Percentiles rank a stretch among this genome's conserved stretches.
Conservation (phyloP, 1,140 invertebrate species). For the Ridgeia piscesae region DNA sequence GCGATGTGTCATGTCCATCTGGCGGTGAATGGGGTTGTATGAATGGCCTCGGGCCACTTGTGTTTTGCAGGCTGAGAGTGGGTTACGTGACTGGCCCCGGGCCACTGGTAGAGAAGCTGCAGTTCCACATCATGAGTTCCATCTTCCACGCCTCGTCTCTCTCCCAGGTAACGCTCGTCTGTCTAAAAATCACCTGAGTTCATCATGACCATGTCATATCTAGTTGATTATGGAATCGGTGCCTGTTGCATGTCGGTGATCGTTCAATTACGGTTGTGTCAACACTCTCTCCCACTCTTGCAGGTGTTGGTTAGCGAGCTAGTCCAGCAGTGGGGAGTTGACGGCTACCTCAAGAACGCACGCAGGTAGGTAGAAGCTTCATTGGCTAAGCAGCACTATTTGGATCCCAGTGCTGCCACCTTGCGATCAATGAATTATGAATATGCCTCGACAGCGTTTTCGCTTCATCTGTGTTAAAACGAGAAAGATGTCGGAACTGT, state of each 20-base stretch:
- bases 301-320: conserved; percentile 69
- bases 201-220: too few relatives aligned
- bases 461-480: too few relatives aligned
- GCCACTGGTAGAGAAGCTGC: conserved; percentile 40
- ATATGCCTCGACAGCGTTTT: too few relatives aligned
- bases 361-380: conserved; percentile 36
- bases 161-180: conserved; percentile 66
- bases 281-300: conserved; percentile 29
- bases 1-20: too few relatives aligned
- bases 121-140: conserved; percentile 70
- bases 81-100: conserved; percentile 36
- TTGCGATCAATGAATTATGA: neutral
- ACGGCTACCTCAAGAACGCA: conserved; percentile 67
- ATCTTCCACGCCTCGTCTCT: conserved; percentile 73
- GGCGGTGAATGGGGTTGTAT: neutral
- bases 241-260: too few relatives aligned
- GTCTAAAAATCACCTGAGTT: conserved; percentile 36
- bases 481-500: too few relatives aligned
- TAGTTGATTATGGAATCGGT: too few relatives aligned
- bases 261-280: too few relatives aligned
- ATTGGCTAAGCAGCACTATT: too few relatives aligned
- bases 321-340: conserved; percentile 65
- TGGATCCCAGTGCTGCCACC: too few relatives aligned
- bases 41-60: conserved; percentile 52
- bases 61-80: conserved; percentile 54